Base-by-base conservation (phyloP, 2,888 invertebrate species). In the Melolontha melolontha region DNA sequence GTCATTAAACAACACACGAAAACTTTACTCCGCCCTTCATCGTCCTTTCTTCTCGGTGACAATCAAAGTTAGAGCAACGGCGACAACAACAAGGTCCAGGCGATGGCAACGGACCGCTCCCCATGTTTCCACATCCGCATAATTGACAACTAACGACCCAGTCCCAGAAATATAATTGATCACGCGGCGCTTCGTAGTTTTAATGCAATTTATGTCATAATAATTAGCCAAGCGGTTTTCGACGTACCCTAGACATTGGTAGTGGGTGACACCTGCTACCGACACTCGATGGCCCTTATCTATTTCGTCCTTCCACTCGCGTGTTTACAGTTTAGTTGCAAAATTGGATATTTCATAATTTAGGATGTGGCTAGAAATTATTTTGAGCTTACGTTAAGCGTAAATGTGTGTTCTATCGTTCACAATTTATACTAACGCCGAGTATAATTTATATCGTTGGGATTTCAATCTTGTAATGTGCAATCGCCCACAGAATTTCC, bases 121-220 rank as follows among this genome's bases (percentile, higher is more conserved):
- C 27, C 51, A 14, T 14, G 44, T 47, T 14, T 47, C 44, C 44
- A 17, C 44, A 34, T 29, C 29, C 51, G 34, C 14, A 29, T 52
- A 52, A 52, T 52, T 52, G 51, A 52, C 51, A 52, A 29, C 49
- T 49, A 11, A 22, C 29, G 29, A 52, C 29, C 51, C 75, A 16
- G 39, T 41, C 51, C 40, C 41, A 14, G 39, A 47, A 66, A 49
- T 41, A 76, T 80, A 81, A 81, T 81, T 80, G 81, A 81, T 81
- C 77, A 79, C 77, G 41, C 27, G 57, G 22, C 54, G 49, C 55
- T 75, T 73, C 76, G 71, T 75, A 79, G 80, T 81, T 81, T 79
- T 80, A 79, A 79, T 80, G 77, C 78, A 80, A 81, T 81, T 81
- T 79, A 80, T 79, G 80, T 81, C 78, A 78, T 79, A 80, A 80